Evolutionary conservation across 1,140 invertebrate species (phyloP), one percentile per base, ranked within the genome.

Genomic region (Bombus cullumanus): DNA sequence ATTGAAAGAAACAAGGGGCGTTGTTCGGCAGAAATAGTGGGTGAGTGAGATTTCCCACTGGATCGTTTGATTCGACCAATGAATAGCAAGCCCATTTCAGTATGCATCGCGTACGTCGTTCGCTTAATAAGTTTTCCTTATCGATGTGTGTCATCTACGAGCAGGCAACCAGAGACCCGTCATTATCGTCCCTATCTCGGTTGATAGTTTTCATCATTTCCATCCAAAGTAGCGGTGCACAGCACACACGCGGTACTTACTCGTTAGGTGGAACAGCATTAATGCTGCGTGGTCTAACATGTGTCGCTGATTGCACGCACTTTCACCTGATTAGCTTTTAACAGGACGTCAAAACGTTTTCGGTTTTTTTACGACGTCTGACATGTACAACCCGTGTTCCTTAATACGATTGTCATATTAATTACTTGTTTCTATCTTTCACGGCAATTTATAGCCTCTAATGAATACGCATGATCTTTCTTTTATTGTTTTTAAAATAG

Each of bases 71-170:
- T 66, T 86, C 77, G 73, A 47, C 81, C 80, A 71, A 87, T 84
- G 75, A 84, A 88, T 86, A 66, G 76, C 25, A 69, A 77, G 57
- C 59, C 71, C 66, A 75, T 88, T 88, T 88, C 86, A 37, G 41
- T 83, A 83, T 83, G 83, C 80, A 83, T 88, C 76, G 80, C 62
- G 41, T 43, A 87, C 18, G 85, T 87, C 89, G 85, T 89, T 75
- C 81, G 69, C 69, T 90, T 91, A 89, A 91, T 90, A 90, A 90
- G 88, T 91, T 89, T 89, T 69, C 64, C 82, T 89, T 91, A 89
- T 92, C 91, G 89, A 92, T 92, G 75, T 92, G 85, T 91, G 92
- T 91, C 92, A 90, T 92, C 89, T 89, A 77, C 57, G 72, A 86
- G 86, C 81, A 83, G 81, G 39, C 64, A 83, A 66, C 64, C 76